Percentiles rank a stretch among this genome's conserved stretches.
Evolutionary conservation across 2,113 vertebrate species (phyloP).

Genomic region (Notothenia rossii): DNA sequence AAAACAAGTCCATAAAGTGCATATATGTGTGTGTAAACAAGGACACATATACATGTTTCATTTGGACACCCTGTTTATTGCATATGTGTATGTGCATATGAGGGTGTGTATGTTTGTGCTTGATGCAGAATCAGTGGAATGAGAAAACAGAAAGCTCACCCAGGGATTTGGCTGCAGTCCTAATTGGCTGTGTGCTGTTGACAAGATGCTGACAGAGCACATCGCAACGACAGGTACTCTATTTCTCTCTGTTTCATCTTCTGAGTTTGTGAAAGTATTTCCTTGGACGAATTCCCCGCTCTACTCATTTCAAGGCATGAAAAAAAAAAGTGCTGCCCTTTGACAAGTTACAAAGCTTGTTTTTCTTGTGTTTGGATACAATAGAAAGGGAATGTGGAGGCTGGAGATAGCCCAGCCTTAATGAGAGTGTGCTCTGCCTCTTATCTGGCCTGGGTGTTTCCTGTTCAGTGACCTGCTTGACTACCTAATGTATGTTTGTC

Average conservation of each 20-base stretch:
- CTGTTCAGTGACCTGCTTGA: constrained; percentile 33
- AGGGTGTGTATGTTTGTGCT: constrained; percentile 18
- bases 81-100: constrained; percentile 7
- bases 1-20: too few relatives aligned
- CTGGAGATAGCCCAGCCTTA: constrained; percentile 53
- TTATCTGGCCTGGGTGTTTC: constrained; percentile 26
- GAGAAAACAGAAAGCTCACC: constrained; percentile 61
- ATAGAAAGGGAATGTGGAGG: constrained; percentile 23
- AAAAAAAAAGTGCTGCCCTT: constrained; percentile 39
- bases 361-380: constrained; percentile 37
- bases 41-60: not conserved
- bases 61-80: constrained; percentile 19
- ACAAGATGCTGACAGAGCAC: constrained; percentile 77
- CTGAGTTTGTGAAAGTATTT: constrained; percentile 50
- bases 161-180: constrained; percentile 70
- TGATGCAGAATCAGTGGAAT: constrained; percentile 51
- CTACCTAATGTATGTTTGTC: not conserved
- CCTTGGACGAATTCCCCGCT: constrained; percentile 58
- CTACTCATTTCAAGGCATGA: constrained; percentile 41
- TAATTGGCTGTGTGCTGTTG: constrained; percentile 73
- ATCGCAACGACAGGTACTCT: constrained; percentile 61
- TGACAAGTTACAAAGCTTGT: constrained; percentile 53
- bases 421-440: constrained; percentile 47
- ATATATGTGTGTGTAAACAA: constrained; percentile 5
- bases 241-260: constrained; percentile 56